Evolutionary conservation across 2,113 vertebrate species (phyloP), one percentile per base, ranked within the genome.

Genomic region (Merops nubicus): DNA sequence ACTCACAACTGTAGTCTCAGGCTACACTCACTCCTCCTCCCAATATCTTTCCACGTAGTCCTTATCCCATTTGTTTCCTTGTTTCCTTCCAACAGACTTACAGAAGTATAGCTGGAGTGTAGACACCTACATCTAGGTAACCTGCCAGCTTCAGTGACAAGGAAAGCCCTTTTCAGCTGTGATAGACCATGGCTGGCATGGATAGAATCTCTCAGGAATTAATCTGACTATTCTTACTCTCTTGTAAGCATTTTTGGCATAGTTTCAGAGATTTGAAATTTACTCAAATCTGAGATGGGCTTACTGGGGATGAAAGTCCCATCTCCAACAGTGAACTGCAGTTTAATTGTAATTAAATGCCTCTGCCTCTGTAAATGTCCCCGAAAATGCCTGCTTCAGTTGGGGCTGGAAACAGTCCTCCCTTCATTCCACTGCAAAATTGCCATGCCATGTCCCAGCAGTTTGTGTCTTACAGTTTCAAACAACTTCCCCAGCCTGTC

Each of bases 351-450:
- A 59, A 50, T 69, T n/a, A 69, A 69, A 50, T 40, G 28, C 6
- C n/a, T 21, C 13, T 26, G n/a, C 42, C 8, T 77, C 21, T 62
- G 19, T 56, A 62, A 92, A 65, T 65, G 17, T 9, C 12, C 14
- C 6, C 31, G 33, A 29, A 69, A 91, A 60, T 40, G 0, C 33
- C 21, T 69, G 15, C 3, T 59, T 82, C 33, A 22, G 16, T 31
- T n/a, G 22, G 31, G 11, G 18, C 26, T 73, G 45, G 62, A 88
- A 86, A 64, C 7, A 70, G 22, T 54, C 6, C 14, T 72, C 29
- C 13, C 8, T 11, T 14, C 0, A 0, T 31, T 13, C 16, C 0
- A 0, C n/a, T 75, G 36, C 47, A 82, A 48, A 51, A 82, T 7
- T 67, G 36, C 26, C 40, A 9, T 59, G 18, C 36, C 9, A 12